These are phyloP conservation scores for Carettochelys insculpta DNA, from an alignment of 2,113 vertebrate genomes.

Conservation along the genomic window DNA sequence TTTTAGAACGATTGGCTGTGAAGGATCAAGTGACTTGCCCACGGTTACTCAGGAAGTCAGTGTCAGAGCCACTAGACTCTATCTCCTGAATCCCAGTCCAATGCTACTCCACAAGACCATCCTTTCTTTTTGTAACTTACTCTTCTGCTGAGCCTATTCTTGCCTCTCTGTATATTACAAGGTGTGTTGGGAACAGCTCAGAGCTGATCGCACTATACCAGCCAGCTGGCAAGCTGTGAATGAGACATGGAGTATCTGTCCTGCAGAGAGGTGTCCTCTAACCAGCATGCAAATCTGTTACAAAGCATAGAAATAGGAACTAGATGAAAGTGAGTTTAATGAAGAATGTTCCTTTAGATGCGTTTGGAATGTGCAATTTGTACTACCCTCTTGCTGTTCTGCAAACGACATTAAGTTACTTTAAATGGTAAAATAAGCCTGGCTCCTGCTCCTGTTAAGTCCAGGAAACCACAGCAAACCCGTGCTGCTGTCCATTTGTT, in stretches of 20 bases:
- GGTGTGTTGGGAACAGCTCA: not conserved
- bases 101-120: not conserved
- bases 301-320: not conserved
- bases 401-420: not conserved
- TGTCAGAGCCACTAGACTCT: not conserved
- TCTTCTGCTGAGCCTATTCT: accelerated
- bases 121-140: accelerated
- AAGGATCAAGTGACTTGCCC: not conserved
- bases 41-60: not conserved
- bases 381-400: not conserved
- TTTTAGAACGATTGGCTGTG: not conserved
- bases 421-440: not conserved
- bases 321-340: not conserved
- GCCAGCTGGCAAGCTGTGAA: not conserved
- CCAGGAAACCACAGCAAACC: not conserved
- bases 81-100: not conserved
- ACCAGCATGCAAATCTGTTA: too few relatives aligned
- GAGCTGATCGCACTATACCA: not conserved
- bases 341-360: too few relatives aligned
- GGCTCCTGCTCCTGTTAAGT: not conserved
- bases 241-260: not conserved
- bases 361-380: not conserved
- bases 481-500: not conserved
- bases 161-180: not conserved
- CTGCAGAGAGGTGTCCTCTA: not conserved